Evolutionary conservation across 2,113 vertebrate species (phyloP), one percentile per base, ranked within the genome.

Genomic region (Sisor rabdophorus): DNA sequence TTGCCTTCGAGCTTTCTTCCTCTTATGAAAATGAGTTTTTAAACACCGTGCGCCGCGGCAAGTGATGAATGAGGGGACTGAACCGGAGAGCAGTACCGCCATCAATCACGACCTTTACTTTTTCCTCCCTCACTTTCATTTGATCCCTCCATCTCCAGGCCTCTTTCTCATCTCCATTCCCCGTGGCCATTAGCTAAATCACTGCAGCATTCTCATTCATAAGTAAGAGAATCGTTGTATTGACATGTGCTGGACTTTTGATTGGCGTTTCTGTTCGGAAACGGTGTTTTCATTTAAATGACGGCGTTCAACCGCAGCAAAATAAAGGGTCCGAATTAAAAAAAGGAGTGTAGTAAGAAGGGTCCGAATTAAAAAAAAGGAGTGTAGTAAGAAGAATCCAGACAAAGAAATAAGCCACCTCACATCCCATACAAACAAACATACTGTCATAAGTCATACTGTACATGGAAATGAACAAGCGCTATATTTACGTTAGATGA

Each of bases 21-120:
- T 80, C 76, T 82, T 80, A 81, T 80, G 74, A 80, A 84, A 84
- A 83, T 83, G 64, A 82, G 73, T 84, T 86, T 86, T 84, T 83
- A 84, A 83, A 78, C 59, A 68, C 53, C 20, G 52, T 56, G n/a
- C 65, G 63, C 77, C 54, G 74, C 76, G 73, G 65, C 65, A 73
- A 67, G 72, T 82, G 82, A 85, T 82, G 79, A 54, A 81, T 77
- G 82, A 80, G 65, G n/a, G 40, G 69, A 68, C 74, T 59, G 58
- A 65, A 56, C 61, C 60, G n/a, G 28, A 71, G 71, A 78, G 59
- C 68, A 53, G 63, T 50, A 75, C 67, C 76, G 73, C 44, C 69
- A 79, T 73, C 77, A 52, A 74, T 77, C 73, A 77, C 12, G 52
- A 26, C 48, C 26, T 30, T 63, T 54, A 47, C 61, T 24, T n/a